Conservation (phyloP, 1,140 invertebrate species). For the Drosophila willistoni region DNA sequence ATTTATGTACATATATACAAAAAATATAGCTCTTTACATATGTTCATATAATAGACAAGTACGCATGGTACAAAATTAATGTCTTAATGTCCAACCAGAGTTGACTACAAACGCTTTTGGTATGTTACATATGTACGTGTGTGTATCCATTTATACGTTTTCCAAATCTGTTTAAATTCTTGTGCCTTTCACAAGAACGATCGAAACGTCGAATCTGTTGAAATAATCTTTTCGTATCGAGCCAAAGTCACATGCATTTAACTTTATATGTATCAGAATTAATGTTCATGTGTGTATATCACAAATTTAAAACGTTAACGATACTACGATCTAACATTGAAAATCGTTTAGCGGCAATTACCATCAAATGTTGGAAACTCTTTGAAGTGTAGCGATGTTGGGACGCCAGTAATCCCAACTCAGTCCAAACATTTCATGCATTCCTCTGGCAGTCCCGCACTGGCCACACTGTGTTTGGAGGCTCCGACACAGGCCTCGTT, state of each 20-base stretch:
- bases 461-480: slow-evolving; percentile 19
- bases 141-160: no score
- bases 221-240: slow-evolving; percentile 21
- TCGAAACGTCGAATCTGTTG: background rate
- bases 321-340: slow-evolving; percentile 80
- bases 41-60: no score
- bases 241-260: slow-evolving; percentile 28
- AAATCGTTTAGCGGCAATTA: slow-evolving; percentile 81
- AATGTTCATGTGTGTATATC: slow-evolving; percentile 76
- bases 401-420: slow-evolving; percentile 80
- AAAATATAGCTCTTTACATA: no score
- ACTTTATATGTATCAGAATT: slow-evolving; percentile 41
- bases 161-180: no score
- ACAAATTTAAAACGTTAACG: slow-evolving; percentile 81
- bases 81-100: no score
- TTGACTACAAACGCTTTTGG: no score
- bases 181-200: no score
- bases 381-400: slow-evolving; percentile 73
- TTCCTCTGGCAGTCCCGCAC: slow-evolving; percentile 69
- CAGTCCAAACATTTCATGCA: slow-evolving; percentile 76
- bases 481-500: slow-evolving; percentile 29
- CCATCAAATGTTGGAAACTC: slow-evolving; percentile 76
- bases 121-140: no score
- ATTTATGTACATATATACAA: no score
- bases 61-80: no score